Percentiles rank a stretch among this genome's conserved stretches.
Evolutionary conservation across 1,140 invertebrate genomes (phyloP).

Genomic region (Parapsyche elsis): DNA sequence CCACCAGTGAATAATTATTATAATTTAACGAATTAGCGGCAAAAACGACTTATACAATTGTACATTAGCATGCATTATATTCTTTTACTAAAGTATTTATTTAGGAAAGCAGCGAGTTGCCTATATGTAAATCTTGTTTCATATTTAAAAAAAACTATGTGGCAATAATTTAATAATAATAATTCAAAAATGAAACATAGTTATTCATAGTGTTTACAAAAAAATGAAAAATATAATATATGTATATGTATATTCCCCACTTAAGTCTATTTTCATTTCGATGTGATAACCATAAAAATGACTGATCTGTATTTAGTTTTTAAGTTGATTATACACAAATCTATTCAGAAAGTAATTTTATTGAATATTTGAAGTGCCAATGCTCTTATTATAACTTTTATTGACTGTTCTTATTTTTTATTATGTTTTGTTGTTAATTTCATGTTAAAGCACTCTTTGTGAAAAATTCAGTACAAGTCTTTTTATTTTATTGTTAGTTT

Average conservation of each 20-base stretch:
- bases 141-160: not conserved
- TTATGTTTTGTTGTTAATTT: constrained; percentile 54
- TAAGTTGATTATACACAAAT: constrained; percentile 69
- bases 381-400: constrained; percentile 68
- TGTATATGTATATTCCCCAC: constrained; percentile 62
- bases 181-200: not conserved
- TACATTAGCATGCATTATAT: constrained; percentile 27
- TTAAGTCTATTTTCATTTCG: constrained; percentile 64
- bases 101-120: constrained; percentile 8
- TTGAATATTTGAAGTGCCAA: constrained; percentile 70
- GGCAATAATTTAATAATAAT: constrained; percentile 16
- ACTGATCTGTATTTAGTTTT: constrained; percentile 71
- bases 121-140: constrained; percentile 24
- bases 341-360: constrained; percentile 68
- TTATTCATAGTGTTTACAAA: constrained; percentile 34
- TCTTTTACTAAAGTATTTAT: constrained; percentile 12
- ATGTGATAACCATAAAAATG: constrained; percentile 70
- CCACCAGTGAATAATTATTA: constrained; percentile 37
- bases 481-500: constrained; percentile 55
- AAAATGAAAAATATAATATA: constrained; percentile 4
- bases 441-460: constrained; percentile 54
- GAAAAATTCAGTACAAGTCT: constrained; percentile 57
- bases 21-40: constrained; percentile 32
- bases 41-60: constrained; percentile 34
- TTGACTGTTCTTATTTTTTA: constrained; percentile 65